A percentile compares a stretch with the other conserved stretches of the same genome.
Evolutionary conservation across 2,888 invertebrate genomes (phyloP).

Genomic region (Caenorhabditis drosophilae): DNA sequence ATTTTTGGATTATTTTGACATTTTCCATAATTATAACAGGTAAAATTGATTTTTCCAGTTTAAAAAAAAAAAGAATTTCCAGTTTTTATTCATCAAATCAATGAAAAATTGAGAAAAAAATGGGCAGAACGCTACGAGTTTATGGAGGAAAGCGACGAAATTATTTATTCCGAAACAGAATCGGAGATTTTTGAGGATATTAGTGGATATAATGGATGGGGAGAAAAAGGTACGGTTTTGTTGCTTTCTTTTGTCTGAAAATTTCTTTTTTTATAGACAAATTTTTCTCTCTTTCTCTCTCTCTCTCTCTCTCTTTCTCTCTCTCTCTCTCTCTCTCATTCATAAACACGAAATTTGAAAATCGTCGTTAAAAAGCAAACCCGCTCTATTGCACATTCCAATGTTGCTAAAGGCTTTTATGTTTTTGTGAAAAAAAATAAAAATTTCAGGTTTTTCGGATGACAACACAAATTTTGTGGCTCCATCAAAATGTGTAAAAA

Average conservation of each 20-base stretch:
- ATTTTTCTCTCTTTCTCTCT: too few species aligned
- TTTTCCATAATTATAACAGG: neutral
- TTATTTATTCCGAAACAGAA: neutral
- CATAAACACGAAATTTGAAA: too few species aligned
- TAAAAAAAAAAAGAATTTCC: neutral
- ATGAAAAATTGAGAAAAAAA: neutral
- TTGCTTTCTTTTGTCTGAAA: too few species aligned
- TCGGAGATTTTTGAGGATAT: neutral
- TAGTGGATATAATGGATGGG: constrained; percentile 9
- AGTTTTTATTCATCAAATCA: neutral
- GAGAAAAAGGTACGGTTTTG: constrained; percentile 1
- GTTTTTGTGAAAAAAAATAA: too few species aligned
- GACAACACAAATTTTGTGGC: constrained; percentile 8
- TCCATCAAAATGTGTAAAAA: constrained; percentile 11
- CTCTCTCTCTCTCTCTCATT: too few species aligned
- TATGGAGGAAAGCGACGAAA: neutral
- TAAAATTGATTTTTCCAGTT: neutral
- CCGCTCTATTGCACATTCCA: too few species aligned
- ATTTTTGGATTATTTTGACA: neutral
- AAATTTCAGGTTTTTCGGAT: neutral
- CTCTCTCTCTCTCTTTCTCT: too few species aligned
- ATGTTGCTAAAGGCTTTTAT: too few species aligned
- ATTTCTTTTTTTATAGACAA: too few species aligned
- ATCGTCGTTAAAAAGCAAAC: too few species aligned
- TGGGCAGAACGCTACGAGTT: neutral